A percentile compares a stretch with the other conserved stretches of the same genome.
Conservation (phyloP, 2,797 vertebrate genomes). For the Myripristis jacobus region DNA sequence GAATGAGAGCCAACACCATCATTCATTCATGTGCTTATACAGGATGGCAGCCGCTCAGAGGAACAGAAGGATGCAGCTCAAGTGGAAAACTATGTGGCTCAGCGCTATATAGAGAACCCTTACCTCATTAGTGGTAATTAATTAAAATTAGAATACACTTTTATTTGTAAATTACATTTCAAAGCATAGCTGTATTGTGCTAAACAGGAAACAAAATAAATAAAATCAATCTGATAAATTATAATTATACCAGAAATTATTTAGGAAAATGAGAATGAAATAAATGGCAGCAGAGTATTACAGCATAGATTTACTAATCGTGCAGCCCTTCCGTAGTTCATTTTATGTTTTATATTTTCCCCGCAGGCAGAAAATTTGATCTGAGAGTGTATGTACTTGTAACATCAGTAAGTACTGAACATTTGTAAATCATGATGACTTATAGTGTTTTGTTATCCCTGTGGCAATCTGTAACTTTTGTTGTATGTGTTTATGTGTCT, state of each 20-base stretch:
- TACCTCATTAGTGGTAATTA: slow-evolving; percentile 90
- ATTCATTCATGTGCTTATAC: slow-evolving; percentile 28
- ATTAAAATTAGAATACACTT: slow-evolving; percentile 1
- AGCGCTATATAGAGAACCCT: slow-evolving; percentile 93
- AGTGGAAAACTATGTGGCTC: slow-evolving; percentile 91
- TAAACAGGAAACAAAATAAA: neutral
- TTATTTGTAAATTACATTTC: neutral
- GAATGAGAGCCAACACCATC: neutral
- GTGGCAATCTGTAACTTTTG: neutral
- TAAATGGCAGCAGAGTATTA: too few relatives aligned
- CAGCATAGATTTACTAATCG: neutral
- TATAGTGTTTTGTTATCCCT: neutral
- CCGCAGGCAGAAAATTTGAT: slow-evolving; percentile 90
- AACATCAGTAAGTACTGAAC: slow-evolving; percentile 83
- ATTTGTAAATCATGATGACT: neutral
- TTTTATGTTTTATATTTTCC: slow-evolving; percentile 29
- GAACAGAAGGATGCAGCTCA: slow-evolving; percentile 89
- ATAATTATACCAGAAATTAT: neutral
- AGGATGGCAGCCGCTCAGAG: slow-evolving; percentile 87
- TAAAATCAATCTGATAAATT: neutral
- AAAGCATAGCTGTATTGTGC: neutral
- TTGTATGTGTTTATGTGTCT: neutral
- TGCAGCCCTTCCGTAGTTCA: neutral
- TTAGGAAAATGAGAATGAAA: neutral
- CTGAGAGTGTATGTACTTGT: slow-evolving; percentile 90